phyloP scores from a whole-genome alignment of 2,888 invertebrate species.

The Pseudococcus viburni region DNA sequence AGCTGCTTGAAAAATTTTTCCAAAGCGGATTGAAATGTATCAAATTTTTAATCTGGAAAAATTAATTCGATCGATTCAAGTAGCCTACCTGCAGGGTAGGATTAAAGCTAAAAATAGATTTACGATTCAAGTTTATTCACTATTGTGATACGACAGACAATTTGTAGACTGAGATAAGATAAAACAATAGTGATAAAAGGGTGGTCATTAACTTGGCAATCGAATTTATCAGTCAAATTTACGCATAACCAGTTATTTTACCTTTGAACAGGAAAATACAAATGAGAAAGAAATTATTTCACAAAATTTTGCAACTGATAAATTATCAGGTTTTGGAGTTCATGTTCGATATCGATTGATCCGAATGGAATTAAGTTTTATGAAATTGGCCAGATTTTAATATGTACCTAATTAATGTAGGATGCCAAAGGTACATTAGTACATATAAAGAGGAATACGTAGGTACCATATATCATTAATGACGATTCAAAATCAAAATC shows the following conservation, averaged over 20 bases:
- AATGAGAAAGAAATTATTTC: neutral
- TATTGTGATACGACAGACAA: slow-evolving; percentile 26
- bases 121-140: neutral
- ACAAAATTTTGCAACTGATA: neutral
- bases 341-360: neutral
- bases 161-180: slow-evolving; percentile 51
- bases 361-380: neutral
- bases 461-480: too few species aligned
- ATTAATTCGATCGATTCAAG: neutral
- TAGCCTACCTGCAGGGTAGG: too few species aligned
- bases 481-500: too few species aligned
- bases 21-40: neutral
- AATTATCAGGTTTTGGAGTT: neutral
- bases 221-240: slow-evolving; percentile 1
- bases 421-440: neutral
- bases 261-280: slow-evolving; percentile 19
- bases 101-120: neutral
- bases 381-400: neutral
- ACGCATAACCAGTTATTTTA: slow-evolving; percentile 12
- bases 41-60: neutral
- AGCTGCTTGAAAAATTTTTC: neutral
- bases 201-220: slow-evolving; percentile 41
- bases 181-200: neutral
- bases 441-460: neutral
- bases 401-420: neutral